Percentiles rank a stretch among this genome's conserved stretches.
Conservation (phyloP, 1,140 invertebrate genomes). For the Heterodera carotae region DNA sequence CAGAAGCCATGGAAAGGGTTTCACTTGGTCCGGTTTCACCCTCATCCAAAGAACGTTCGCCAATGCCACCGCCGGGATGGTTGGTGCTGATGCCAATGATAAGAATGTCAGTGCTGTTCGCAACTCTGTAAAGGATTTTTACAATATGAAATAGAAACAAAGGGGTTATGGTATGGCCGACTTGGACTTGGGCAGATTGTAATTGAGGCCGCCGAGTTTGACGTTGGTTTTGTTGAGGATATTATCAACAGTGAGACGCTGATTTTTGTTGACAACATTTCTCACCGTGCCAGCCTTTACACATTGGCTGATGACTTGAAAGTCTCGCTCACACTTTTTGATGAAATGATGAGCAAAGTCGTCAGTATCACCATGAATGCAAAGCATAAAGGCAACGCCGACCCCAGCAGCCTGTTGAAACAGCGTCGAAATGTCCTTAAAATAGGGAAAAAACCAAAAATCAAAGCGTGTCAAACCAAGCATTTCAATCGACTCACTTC, state of each 20-base stretch:
- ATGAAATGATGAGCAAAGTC: conserved; percentile 23
- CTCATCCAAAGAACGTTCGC: conserved; percentile 14
- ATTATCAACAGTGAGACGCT: conserved; percentile 26
- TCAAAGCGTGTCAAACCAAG: too few relatives aligned
- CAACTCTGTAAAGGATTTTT: conserved; percentile 1
- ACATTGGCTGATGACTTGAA: conserved; percentile 21
- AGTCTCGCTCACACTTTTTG: conserved; percentile 13
- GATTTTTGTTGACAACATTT: conserved; percentile 23
- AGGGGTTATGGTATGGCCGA: background rate
- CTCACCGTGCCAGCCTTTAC: conserved; percentile 12
- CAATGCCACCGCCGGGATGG: conserved; percentile 34
- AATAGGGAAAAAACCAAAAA: background rate
- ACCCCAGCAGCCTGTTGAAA: conserved; percentile 1
- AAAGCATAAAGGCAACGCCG: conserved; percentile 23
- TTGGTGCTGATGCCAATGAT: conserved; percentile 31
- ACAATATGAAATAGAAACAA: background rate
- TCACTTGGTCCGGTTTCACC: background rate
- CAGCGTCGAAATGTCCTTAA: background rate
- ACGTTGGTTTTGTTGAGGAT: conserved; percentile 39
- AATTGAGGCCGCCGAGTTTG: conserved; percentile 37
- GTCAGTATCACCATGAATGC: conserved; percentile 15
- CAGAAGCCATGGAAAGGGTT: background rate
- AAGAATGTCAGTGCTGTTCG: background rate
- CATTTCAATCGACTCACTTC: background rate
- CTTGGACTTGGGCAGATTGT: conserved; percentile 12